Evolutionary conservation across 2,113 vertebrate species (phyloP), one percentile per base, ranked within the genome.

Genomic region (Sturnira hondurensis): DNA sequence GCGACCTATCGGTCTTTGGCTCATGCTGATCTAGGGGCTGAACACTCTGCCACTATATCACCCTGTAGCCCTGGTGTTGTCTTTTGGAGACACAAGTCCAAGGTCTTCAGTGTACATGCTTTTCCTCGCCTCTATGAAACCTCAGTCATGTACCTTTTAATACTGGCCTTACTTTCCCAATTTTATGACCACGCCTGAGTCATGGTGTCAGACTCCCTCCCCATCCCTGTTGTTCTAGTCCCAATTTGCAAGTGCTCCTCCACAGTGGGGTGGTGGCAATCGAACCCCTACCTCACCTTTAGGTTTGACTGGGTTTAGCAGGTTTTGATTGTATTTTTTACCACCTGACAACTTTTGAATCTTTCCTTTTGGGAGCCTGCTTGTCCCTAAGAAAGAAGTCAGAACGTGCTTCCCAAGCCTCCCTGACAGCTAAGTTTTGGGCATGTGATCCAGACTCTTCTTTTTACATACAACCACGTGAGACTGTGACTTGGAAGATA

Each of bases 321-420:
- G 20, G 10, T 61, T 58, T 31, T 16, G 19, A 19, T 33, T 7
- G 6, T 76, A 33, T 50, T 93, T 84, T 71, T 45, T 31, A 38
- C 45, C 7, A 70, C 24, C 28, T 19, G 36, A 9, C 16, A 50
- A 63, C 31, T 71, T 90, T 50, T 67, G 28, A 74, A 68, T 26
- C 38, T 3, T 17, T 4, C 1, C n/a, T 78, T 7, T 58, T 41
- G 24, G n/a, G 14, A 36, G 19, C 0, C 33, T 33, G 11, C 38
- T 77, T 83, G 31, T 91, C 47, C 36, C 16, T 14, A 16, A 82
- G 65, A n/a, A 89, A 85, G 43, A 71, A 91, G 56, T 71, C n/a
- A 54, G 68, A 80, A 61, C 22, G 10, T 80, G 76, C 65, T 83
- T 61, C 77, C 24, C 31, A 61, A 45, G 52, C 70, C 12, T 76